Evolutionary conservation across 2,888 invertebrate species (phyloP).

Genomic region (Ochropleura plecta): DNA sequence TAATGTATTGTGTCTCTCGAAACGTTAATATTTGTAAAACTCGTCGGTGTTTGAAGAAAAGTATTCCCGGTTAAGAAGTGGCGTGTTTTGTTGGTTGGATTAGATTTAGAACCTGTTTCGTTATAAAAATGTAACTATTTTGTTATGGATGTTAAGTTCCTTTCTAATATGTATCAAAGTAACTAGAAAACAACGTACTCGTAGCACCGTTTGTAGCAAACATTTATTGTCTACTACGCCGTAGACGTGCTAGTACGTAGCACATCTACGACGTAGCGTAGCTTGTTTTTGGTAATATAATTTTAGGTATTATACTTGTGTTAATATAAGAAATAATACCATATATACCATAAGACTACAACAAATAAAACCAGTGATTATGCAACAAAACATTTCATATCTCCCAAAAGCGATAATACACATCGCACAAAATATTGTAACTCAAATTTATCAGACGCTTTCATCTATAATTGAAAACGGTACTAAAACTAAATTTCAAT

Average conservation of each 20-base stretch:
- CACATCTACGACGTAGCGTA: neutral
- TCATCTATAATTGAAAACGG: slow-evolving; percentile 68
- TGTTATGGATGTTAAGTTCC: neutral
- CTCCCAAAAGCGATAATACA: slow-evolving; percentile 21
- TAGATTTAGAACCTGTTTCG: no score
- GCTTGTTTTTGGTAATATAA: neutral
- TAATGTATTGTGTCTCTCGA: slow-evolving; percentile 36
- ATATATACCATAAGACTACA: neutral
- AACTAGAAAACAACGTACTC: slow-evolving; percentile 1
- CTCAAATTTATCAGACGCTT: slow-evolving; percentile 65
- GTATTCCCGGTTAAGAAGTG: neutral
- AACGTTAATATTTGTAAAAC: slow-evolving; percentile 19
- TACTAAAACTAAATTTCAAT: slow-evolving; percentile 73
- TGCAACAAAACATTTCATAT: slow-evolving; percentile 15
- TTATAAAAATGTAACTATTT: neutral
- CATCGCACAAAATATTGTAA: slow-evolving; percentile 62
- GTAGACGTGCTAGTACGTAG: slow-evolving; percentile 25
- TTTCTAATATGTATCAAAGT: neutral
- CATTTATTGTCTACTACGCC: slow-evolving; percentile 26
- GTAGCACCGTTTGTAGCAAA: slow-evolving; percentile 16
- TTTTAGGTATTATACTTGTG: neutral
- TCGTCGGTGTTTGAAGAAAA: neutral
- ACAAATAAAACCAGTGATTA: neutral
- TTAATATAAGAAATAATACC: neutral
- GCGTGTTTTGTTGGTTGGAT: neutral